phyloP scores from a whole-genome alignment of 2,888 invertebrate species.

The Meteorus colon region DNA sequence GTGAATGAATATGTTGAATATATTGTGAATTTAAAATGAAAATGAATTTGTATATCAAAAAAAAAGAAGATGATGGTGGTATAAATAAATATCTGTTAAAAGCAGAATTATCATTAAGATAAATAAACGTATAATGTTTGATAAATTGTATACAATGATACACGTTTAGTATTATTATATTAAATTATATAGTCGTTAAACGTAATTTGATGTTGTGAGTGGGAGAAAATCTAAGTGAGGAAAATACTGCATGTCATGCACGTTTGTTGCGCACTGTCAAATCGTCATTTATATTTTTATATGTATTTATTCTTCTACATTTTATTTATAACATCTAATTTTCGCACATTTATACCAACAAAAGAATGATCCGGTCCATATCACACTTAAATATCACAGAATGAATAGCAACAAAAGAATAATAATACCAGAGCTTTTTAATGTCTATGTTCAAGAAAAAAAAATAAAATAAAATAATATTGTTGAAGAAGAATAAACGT shows the following conservation, averaged over 20 bases:
- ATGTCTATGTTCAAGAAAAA: neutral
- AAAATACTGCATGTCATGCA: conserved; percentile 25
- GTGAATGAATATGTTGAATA: neutral
- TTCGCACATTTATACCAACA: neutral
- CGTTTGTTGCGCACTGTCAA: conserved; percentile 40
- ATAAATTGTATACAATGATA: conserved; percentile 15
- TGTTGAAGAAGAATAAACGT: neutral
- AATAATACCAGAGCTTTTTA: neutral
- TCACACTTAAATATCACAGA: too few species aligned
- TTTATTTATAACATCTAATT: neutral
- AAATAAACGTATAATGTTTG: conserved; percentile 29
- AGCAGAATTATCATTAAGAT: neutral
- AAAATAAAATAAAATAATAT: neutral
- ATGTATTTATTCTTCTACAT: neutral
- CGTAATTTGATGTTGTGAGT: neutral
- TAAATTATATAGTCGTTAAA: conserved; percentile 6
- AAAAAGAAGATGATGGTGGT: neutral
- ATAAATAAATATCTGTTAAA: neutral
- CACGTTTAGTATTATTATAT: neutral
- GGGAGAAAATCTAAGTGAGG: neutral
- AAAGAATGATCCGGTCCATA: too few species aligned
- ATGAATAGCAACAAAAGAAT: too few species aligned
- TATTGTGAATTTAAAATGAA: neutral
- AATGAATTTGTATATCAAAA: too few species aligned
- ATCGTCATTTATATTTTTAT: conserved; percentile 18